Evolutionary conservation across 2,113 vertebrate species (phyloP).

Genomic region (Hypanus sabinus): DNA sequence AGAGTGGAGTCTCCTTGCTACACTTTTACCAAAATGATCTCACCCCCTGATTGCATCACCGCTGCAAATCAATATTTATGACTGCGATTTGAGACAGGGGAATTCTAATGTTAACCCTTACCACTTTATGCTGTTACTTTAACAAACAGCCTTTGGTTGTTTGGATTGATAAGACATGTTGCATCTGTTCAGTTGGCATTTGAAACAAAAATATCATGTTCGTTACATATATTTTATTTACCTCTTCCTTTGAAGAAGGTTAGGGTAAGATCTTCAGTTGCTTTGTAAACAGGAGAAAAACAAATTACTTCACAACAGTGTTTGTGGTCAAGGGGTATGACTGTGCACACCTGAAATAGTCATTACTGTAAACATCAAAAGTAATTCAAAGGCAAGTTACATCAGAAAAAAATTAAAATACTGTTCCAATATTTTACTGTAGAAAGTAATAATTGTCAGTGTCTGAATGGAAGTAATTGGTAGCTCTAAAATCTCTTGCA

Average conservation of each 20-base stretch:
- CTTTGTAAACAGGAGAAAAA: background rate
- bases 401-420: background rate
- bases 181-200: constrained; percentile 1
- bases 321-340: background rate
- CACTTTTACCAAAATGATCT: background rate
- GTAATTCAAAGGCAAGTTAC: background rate
- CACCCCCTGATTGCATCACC: background rate
- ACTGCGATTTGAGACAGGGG: background rate
- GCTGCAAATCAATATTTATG: constrained; percentile 31
- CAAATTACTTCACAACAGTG: background rate
- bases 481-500: background rate
- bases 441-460: background rate
- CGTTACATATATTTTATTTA: background rate
- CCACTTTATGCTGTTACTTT: background rate
- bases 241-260: background rate
- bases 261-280: background rate
- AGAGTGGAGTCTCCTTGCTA: background rate
- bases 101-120: constrained; percentile 3
- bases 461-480: background rate
- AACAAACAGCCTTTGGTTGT: background rate
- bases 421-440: background rate
- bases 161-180: background rate
- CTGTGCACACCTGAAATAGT: background rate
- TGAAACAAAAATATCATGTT: background rate
- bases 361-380: background rate